A percentile compares a stretch with the other conserved stretches of the same genome.
Evolutionary conservation across 1,140 invertebrate genomes (phyloP).

Genomic region (Archivesica marissinica): DNA sequence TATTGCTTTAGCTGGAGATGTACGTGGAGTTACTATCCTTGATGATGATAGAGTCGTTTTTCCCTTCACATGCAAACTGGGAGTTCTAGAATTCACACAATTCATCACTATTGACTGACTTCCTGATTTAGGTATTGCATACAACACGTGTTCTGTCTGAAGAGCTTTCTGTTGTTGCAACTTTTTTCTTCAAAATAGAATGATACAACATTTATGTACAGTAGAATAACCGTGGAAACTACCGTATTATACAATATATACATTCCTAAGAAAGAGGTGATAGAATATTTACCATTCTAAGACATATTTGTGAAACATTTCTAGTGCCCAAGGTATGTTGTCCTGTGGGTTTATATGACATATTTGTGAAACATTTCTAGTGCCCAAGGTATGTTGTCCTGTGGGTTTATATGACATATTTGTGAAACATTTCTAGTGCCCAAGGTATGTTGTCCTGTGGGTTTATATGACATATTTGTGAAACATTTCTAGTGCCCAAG

Average conservation of each 20-base stretch:
- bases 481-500: too few species aligned
- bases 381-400: too few species aligned
- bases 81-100: background rate
- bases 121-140: background rate
- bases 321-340: too few species aligned
- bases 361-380: too few species aligned
- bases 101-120: background rate
- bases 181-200: slow-evolving; percentile 1
- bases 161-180: background rate
- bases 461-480: too few species aligned
- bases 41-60: slow-evolving; percentile 16
- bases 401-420: too few species aligned
- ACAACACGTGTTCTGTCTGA: background rate
- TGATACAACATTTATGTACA: background rate
- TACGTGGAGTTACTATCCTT: slow-evolving; percentile 13
- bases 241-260: background rate
- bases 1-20: background rate
- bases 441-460: too few species aligned
- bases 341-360: too few species aligned
- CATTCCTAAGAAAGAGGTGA: background rate
- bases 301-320: too few species aligned
- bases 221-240: background rate
- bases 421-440: too few species aligned
- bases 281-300: background rate
- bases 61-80: slow-evolving; percentile 35